These are phyloP conservation scores for Ylistrum balloti DNA, from an alignment of 1,140 invertebrate genomes.

Conservation along the genomic window DNA sequence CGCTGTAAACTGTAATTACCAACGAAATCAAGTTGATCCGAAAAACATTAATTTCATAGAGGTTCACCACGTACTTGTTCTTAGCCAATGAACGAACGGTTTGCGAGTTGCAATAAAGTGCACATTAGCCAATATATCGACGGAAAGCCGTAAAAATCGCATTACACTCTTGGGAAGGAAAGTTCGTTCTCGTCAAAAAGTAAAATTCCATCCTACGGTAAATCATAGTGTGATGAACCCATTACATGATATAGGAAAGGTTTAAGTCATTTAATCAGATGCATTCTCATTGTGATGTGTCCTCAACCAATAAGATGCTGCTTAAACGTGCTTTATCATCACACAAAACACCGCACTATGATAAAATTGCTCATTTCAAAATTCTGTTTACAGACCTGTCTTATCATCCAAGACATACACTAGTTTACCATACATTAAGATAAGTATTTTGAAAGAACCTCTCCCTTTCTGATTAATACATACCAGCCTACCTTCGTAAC, in stretches of 20 bases:
- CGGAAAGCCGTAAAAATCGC: no score
- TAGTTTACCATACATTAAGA: slow-evolving; percentile 7
- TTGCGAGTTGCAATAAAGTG: neutral
- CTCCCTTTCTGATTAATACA: slow-evolving; percentile 7
- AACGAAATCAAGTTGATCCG: no score
- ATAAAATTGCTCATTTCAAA: neutral
- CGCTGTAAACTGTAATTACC: no score
- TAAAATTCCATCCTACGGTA: neutral
- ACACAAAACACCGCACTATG: neutral
- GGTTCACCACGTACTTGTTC: no score
- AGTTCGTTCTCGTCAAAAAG: no score
- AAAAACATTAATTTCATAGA: no score
- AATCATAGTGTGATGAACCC: neutral
- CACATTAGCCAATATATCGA: no score
- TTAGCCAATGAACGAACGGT: no score
- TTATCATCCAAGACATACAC: slow-evolving; percentile 1
- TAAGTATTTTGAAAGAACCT: neutral
- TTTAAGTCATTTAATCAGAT: no score
- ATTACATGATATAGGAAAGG: neutral
- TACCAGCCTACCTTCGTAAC: neutral
- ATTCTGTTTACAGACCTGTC: neutral
- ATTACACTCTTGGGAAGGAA: no score
- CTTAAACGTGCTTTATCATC: neutral
- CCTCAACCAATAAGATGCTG: neutral
- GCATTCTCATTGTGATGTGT: neutral